phyloP scores from a whole-genome alignment of 2,113 vertebrate species.

The Pygoscelis adeliae region DNA sequence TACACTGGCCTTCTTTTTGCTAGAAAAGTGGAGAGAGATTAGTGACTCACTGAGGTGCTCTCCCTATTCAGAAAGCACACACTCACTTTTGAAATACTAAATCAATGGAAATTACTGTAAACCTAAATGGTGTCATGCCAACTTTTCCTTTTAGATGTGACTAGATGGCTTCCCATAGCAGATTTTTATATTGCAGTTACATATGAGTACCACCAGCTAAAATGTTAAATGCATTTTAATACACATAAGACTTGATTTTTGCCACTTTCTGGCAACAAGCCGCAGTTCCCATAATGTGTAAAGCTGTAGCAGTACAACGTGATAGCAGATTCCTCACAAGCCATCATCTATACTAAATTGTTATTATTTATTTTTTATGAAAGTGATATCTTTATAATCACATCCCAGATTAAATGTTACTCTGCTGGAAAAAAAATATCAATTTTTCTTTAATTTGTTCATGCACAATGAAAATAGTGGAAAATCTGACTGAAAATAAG shows the following conservation, averaged over 20 bases:
- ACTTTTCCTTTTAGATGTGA: background rate
- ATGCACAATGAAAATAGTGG: background rate
- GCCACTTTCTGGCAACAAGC: background rate
- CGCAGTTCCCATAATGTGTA: background rate
- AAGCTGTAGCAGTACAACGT: background rate
- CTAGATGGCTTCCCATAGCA: background rate
- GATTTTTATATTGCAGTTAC: background rate
- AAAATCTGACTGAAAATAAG: background rate
- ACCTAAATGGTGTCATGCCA: background rate
- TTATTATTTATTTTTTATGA: background rate
- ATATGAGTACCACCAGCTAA: background rate
- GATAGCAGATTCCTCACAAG: background rate
- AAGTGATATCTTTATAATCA: background rate
- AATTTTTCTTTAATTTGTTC: background rate
- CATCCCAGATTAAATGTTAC: background rate
- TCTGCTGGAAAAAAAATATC: background rate
- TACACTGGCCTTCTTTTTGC: background rate
- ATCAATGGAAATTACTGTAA: background rate
- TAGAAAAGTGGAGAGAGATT: background rate
- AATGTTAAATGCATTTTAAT: background rate
- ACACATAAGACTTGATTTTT: background rate
- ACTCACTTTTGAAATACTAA: background rate
- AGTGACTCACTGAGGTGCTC: background rate
- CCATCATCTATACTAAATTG: background rate
- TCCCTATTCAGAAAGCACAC: background rate